A percentile compares a stretch with the other conserved stretches of the same genome.
Conservation (phyloP, 2,888 invertebrate species). For the Beris morrisii region DNA sequence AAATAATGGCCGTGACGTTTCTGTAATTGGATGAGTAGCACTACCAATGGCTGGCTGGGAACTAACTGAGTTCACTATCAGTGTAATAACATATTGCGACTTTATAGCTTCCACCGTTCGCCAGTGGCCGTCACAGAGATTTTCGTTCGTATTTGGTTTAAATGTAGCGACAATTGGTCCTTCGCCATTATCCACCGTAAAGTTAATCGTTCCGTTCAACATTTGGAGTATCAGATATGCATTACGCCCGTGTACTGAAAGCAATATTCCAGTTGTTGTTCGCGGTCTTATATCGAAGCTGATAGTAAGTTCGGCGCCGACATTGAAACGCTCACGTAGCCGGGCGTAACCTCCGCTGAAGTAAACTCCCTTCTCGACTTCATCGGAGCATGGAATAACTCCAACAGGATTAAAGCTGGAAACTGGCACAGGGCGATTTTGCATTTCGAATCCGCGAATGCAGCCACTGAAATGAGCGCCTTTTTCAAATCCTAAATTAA, state of each 20-base stretch:
- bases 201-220: conserved; percentile 79
- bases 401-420: conserved; percentile 58
- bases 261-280: conserved; percentile 77
- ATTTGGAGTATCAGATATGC: conserved; percentile 88
- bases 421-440: conserved; percentile 64
- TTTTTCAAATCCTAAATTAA: conserved; percentile 46
- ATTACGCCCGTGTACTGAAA: conserved; percentile 80
- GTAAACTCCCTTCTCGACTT: conserved; percentile 80
- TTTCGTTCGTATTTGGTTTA: conserved; percentile 65
- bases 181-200: conserved; percentile 77
- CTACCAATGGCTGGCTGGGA: conserved; percentile 72
- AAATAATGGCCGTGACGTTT: conserved; percentile 83
- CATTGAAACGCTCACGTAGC: conserved; percentile 69
- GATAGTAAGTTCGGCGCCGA: conserved; percentile 77
- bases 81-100: conserved; percentile 84
- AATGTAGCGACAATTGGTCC: conserved; percentile 78
- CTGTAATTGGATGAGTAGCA: conserved; percentile 67
- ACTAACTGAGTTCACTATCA: conserved; percentile 82
- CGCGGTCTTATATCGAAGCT: conserved; percentile 86
- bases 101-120: conserved; percentile 82
- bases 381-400: conserved; percentile 76
- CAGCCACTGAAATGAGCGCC: conserved; percentile 79
- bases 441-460: conserved; percentile 73
- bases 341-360: conserved; percentile 76
- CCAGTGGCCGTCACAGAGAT: conserved; percentile 95